These are phyloP conservation scores for Rhagium mordax DNA, from an alignment of 2,888 invertebrate genomes.

Conservation along the genomic window DNA sequence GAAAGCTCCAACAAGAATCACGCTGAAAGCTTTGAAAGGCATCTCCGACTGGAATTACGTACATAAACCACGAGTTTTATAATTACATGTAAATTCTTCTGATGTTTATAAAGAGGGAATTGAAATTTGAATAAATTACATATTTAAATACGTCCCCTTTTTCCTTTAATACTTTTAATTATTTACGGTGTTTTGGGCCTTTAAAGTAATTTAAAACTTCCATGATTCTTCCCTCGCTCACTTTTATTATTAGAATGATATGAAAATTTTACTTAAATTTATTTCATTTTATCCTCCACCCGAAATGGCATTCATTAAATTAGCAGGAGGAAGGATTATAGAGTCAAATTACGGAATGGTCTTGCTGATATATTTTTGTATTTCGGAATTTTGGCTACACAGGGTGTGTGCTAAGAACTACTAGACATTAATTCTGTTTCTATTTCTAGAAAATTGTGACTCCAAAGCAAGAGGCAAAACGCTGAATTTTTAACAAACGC, in stretches of 20 bases:
- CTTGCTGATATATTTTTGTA: not conserved
- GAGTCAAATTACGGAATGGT: not conserved
- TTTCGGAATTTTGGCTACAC: too few species aligned
- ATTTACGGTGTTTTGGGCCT: conserved; percentile 54
- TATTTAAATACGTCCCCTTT: conserved; percentile 60
- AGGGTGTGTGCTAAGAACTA: too few species aligned
- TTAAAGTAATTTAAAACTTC: conserved; percentile 47
- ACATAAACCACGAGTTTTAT: conserved; percentile 64
- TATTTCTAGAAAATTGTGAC: too few species aligned
- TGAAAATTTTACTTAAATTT: conserved; percentile 35
- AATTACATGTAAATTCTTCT: conserved; percentile 68
- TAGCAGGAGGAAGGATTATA: not conserved
- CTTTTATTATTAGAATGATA: conserved; percentile 34
- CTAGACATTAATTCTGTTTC: too few species aligned
- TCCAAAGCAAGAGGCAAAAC: too few species aligned
- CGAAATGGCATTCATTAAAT: conserved; percentile 4
- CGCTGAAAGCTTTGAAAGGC: conserved; percentile 63
- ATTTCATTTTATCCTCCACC: conserved; percentile 33
- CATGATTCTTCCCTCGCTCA: conserved; percentile 29
- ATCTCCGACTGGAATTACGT: conserved; percentile 62
- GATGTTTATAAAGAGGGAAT: conserved; percentile 65
- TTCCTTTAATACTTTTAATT: conserved; percentile 56
- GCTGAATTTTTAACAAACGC: too few species aligned
- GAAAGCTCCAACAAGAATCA: conserved; percentile 64
- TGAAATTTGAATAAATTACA: conserved; percentile 64